Conservation (phyloP, 2,888 invertebrate genomes). For the Meiosimyza platycephala region DNA sequence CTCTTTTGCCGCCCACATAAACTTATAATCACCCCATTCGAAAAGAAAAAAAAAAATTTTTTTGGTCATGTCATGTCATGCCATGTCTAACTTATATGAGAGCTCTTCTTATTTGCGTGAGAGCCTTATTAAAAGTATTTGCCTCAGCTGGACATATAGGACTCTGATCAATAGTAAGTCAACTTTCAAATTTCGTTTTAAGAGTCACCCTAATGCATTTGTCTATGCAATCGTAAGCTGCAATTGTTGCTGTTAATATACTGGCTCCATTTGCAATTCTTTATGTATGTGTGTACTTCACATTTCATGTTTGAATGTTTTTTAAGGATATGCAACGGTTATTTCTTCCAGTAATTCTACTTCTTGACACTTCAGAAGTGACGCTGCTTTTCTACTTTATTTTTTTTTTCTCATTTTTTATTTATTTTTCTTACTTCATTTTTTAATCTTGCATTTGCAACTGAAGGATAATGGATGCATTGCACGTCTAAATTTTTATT, state of each 20-base stretch:
- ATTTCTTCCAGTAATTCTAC: background rate
- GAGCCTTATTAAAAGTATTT: too few relatives aligned
- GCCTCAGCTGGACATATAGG: too few relatives aligned
- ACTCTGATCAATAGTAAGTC: too few relatives aligned
- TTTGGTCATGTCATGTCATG: too few relatives aligned
- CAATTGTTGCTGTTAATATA: constrained; percentile 10
- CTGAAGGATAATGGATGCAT: constrained; percentile 38
- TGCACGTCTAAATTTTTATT: constrained; percentile 15
- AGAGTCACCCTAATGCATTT: background rate
- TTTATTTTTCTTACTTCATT: constrained; percentile 1
- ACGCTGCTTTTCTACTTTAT: background rate
- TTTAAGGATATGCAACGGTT: constrained; percentile 25
- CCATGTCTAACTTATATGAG: too few relatives aligned
- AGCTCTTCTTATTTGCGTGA: too few relatives aligned
- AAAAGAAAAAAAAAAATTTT: too few relatives aligned
- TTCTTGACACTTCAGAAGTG: constrained; percentile 8
- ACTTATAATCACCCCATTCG: too few relatives aligned
- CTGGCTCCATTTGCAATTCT: background rate
- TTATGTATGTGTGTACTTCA: background rate
- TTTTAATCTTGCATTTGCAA: constrained; percentile 25
- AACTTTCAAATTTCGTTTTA: too few relatives aligned
- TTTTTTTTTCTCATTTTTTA: background rate
- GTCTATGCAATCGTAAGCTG: background rate
- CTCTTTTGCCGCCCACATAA: too few relatives aligned
- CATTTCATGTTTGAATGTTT: constrained; percentile 8